Percentiles rank a stretch among this genome's conserved stretches.
These are phyloP conservation scores for Chlorops oryzae DNA, from an alignment of 1,140 invertebrate genomes.

Conservation along the genomic window DNA sequence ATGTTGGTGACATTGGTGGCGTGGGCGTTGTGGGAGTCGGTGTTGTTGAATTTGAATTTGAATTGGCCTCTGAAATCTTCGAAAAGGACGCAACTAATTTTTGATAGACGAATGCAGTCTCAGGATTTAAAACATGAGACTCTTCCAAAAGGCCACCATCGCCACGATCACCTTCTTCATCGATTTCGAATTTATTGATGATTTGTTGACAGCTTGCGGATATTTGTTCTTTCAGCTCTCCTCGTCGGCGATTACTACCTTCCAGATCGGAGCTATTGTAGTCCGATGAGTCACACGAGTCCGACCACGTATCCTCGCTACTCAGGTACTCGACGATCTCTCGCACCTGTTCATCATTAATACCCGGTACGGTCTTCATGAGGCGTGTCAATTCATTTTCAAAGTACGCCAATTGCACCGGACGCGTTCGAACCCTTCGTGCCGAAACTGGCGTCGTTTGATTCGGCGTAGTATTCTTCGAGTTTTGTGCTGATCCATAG, in stretches of 20 bases:
- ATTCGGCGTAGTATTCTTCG: slow-evolving; percentile 49
- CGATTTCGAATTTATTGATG: slow-evolving; percentile 72
- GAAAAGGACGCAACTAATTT: slow-evolving; percentile 74
- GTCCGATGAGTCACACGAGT: slow-evolving; percentile 84
- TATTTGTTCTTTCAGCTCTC: slow-evolving; percentile 74
- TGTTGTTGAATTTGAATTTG: too few relatives aligned
- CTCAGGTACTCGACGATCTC: slow-evolving; percentile 88
- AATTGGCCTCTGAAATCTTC: slow-evolving; percentile 56
- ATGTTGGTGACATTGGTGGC: slow-evolving; percentile 19
- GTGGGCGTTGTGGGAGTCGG: slow-evolving; percentile 12
- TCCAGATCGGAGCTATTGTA: slow-evolving; percentile 85
- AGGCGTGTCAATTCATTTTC: slow-evolving; percentile 81
- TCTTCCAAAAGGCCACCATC: slow-evolving; percentile 55
- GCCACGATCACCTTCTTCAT: slow-evolving; percentile 52
- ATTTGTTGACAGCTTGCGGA: slow-evolving; percentile 82
- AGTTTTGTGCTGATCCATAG: slow-evolving; percentile 17
- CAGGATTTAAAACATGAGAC: slow-evolving; percentile 56
- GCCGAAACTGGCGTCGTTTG: slow-evolving; percentile 54
- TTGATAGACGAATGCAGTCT: slow-evolving; percentile 77
- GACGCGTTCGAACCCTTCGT: slow-evolving; percentile 50
- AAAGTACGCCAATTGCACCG: slow-evolving; percentile 78
- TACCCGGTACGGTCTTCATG: slow-evolving; percentile 88
- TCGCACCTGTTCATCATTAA: slow-evolving; percentile 80
- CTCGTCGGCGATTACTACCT: slow-evolving; percentile 56
- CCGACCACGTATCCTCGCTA: slow-evolving; percentile 87